Base-by-base conservation (phyloP, 2,888 invertebrate species). In the Rhingia campestris region DNA sequence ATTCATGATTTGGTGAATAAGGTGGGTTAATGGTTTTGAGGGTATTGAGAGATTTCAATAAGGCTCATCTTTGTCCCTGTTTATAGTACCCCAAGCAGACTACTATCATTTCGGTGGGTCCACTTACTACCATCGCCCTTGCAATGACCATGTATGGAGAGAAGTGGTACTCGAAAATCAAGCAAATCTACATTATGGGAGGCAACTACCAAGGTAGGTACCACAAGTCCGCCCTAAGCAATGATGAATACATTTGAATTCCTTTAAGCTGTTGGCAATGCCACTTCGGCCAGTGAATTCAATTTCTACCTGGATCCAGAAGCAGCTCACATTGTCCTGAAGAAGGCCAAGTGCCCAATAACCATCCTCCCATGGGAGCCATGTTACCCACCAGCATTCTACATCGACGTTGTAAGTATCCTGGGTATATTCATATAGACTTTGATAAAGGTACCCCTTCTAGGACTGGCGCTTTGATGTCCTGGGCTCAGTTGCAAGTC, bases 291-390 rank as follows among this genome's bases (percentile, higher is more conserved):
- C n/a, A 56, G 41, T 14, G 77, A 77, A 32, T 72, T 72, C 88
- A 96, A 96, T 91, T 96, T 96, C 89, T 93, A 92, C 87, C 91
- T 91, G 66, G 96, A 96, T 91, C 95, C 96, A 0, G 96, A 96
- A 90, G 95, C 95, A 14, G 96, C 95, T 0, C 92, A 94, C 87
- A 94, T 95, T 56, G 94, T 95, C 10, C 90, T 96, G 9, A 91
- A 93, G 30, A 93, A 92, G 87, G 91, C 93, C 47, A 90, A 89
- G 43, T 92, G 92, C 72, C 94, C 94, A 9, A 92, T 95, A 3
- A 93, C 92, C 56, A 89, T 96, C 37, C 88, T 95, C 5, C 94
- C 95, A 0, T 96, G 95, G 95, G 96, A 96, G 89, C 91, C 94
- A 0, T 94, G 94, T 86, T 86, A 92, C 30, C 37, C 43, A 12